Conservation (phyloP, 2,888 invertebrate genomes). For the Fabriciana adippe region DNA sequence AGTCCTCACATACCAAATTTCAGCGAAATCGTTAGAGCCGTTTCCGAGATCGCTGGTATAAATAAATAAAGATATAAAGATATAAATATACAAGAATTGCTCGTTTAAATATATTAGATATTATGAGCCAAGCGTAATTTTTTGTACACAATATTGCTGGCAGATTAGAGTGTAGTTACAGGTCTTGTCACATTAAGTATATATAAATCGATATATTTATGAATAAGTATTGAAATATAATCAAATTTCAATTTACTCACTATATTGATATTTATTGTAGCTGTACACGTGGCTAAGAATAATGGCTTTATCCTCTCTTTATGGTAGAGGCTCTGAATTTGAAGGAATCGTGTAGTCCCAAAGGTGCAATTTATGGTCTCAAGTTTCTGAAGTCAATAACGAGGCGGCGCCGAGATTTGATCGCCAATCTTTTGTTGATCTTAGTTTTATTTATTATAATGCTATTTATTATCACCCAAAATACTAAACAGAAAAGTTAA, state of each 20-base stretch:
- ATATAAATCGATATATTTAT: not conserved
- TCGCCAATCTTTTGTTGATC: constrained; percentile 27
- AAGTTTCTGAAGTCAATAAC: constrained; percentile 37
- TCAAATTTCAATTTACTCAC: not conserved
- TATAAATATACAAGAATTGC: too few species aligned
- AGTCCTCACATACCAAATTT: too few species aligned
- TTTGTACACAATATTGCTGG: too few species aligned
- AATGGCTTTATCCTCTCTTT: constrained; percentile 32
- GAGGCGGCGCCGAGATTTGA: constrained; percentile 18
- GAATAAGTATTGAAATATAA: not conserved
- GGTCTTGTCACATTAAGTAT: not conserved
- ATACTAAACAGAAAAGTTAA: not conserved
- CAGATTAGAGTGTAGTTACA: too few species aligned
- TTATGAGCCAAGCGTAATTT: too few species aligned
- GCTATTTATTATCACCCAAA: not conserved
- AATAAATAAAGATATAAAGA: too few species aligned
- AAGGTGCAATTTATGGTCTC: constrained; percentile 36
- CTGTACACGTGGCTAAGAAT: constrained; percentile 20
- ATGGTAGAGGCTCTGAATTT: constrained; percentile 31
- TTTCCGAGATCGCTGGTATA: too few species aligned
- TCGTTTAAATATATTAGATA: too few species aligned
- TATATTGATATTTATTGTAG: not conserved
- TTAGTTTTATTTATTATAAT: constrained; percentile 14
- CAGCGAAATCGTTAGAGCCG: too few species aligned
- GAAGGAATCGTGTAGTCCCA: constrained; percentile 37